Base-by-base conservation (phyloP, 2,888 invertebrate species). In the Drosophila pseudotalamancana region DNA sequence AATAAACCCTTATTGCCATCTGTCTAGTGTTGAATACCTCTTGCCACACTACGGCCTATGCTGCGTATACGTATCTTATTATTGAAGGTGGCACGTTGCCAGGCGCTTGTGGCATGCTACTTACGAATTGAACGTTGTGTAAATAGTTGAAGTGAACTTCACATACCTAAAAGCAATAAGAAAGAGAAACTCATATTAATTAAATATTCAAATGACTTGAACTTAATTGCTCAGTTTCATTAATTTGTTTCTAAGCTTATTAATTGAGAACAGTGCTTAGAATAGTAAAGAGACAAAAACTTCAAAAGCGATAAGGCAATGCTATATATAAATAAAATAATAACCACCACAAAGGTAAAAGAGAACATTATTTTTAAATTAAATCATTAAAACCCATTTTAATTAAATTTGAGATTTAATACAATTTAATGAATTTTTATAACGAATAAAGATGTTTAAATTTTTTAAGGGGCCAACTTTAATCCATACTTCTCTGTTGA, bases 141-240 rank as follows among this genome's bases (percentile, higher is more conserved):
- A 43, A 46, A 39, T 42, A 32, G 40, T 27, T 35, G 21, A 46
- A 54, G 66, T 48, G 35, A 51, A 49, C 19, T 72, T 57, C 50
- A 83, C 86, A 70, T 86, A 86, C 86, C 86, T 86, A 86, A 18
- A 83, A 85, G 21, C 34, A 72, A 60, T 54, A 42, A 59, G 37
- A 55, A 19, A 70, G 45, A 59, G n/a, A 60, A 46, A 49, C 9
- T 18, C 11, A 37, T 0, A 42, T 73, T 68, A 78, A 43, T 72
- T 42, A 64, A 64, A 25, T 45, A 34, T 42, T 37, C 27, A 40
- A 29, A 29, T 51, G 21, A 23, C 12, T 16, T 8, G 11, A 29
- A 29, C 11, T 18, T 23, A 46, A 39, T 25, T 23, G 23, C 16
- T 9, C 25, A 9, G 31, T 18, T 23, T 46, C 16, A 16, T 21